phyloP scores from a whole-genome alignment of 2,113 vertebrate species.

The Todiramphus chloris region DNA sequence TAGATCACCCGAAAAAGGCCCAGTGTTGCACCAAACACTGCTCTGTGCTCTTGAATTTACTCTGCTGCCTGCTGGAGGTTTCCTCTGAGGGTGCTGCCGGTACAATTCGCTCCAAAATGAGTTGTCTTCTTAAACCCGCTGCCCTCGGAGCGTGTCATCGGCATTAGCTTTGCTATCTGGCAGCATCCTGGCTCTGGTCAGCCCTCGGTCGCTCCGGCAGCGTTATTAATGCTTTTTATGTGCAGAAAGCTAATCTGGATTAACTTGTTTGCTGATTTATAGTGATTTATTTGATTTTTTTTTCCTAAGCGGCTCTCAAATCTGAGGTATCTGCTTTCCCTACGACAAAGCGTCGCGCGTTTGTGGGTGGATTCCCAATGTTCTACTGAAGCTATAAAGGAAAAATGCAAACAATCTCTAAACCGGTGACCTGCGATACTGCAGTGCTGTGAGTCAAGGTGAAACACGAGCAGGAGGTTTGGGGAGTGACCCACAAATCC shows the following conservation, averaged over 20 bases:
- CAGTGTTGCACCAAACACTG: rapidly evolving
- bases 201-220: not conserved
- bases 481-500: not conserved
- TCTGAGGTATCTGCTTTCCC: not conserved
- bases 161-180: not conserved
- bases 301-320: not conserved
- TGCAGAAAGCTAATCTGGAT: not conserved
- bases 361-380: not conserved
- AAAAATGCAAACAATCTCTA: not conserved
- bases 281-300: not conserved
- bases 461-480: not conserved
- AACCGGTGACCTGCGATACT: not conserved
- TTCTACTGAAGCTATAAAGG: not conserved
- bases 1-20: not conserved
- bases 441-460: not conserved
- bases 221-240: not conserved
- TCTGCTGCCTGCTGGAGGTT: not conserved
- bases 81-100: not conserved
- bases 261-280: conserved; percentile 1
- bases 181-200: not conserved
- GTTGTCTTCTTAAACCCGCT: not conserved
- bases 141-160: not conserved
- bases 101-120: not conserved
- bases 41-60: not conserved
- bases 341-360: rapidly evolving